Evolutionary conservation across 1,140 invertebrate species (phyloP).

Genomic region (fruit fly (Drosophila melanogaster)): Release_6_plus_ISO1_MT NT_033779.5:7150001-7150500

Average conservation of each 20-base stretch:
- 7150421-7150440: slow-evolving; percentile 63
- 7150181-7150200: no score
- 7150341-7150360: slow-evolving; percentile 20
- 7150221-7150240: not conserved
- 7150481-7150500: slow-evolving; percentile 65
- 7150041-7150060: slow-evolving; percentile 2
- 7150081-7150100: not conserved
- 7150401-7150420: slow-evolving; percentile 36
- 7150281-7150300: slow-evolving; percentile 28
- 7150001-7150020: slow-evolving; percentile 1
- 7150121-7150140: not conserved
- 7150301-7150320: slow-evolving; percentile 29
- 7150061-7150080: slow-evolving; percentile 3
- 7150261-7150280: slow-evolving; percentile 6
- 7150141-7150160: no score
- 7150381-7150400: slow-evolving; percentile 32
- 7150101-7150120: not conserved
- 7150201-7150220: no score
- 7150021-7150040: slow-evolving; percentile 6
- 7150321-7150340: slow-evolving; percentile 48
- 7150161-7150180: no score
- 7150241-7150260: not conserved
- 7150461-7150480: slow-evolving; percentile 61
- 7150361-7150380: slow-evolving; percentile 22
- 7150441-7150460: slow-evolving; percentile 39